Conservation (phyloP, 2,797 vertebrate species). For the Platalea minor region DNA sequence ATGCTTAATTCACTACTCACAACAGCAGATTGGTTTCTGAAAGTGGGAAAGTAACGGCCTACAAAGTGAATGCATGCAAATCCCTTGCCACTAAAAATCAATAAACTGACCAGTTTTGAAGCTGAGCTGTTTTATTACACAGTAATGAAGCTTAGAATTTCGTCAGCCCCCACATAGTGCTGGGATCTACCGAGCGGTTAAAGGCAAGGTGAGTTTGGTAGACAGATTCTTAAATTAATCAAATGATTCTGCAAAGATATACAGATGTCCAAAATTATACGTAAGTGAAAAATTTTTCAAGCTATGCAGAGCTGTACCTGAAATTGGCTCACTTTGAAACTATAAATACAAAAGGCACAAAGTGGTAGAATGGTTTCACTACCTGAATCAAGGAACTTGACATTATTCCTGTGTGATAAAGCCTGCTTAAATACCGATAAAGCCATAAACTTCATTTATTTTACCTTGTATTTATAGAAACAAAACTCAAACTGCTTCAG, state of each 20-base stretch:
- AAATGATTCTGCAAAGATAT: slow-evolving; percentile 8
- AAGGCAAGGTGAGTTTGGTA: slow-evolving; percentile 3
- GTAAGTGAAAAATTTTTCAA: neutral
- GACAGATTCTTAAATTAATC: neutral
- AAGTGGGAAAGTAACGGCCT: slow-evolving; percentile 15
- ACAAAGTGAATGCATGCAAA: slow-evolving; percentile 34
- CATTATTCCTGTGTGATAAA: neutral
- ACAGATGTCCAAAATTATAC: neutral
- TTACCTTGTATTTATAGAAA: neutral
- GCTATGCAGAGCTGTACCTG: neutral
- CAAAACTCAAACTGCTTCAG: neutral
- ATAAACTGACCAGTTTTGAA: slow-evolving; percentile 59
- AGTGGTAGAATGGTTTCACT: neutral
- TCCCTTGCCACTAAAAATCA: slow-evolving; percentile 49
- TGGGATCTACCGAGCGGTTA: slow-evolving; percentile 13
- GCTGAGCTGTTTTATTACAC: slow-evolving; percentile 46
- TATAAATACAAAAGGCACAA: neutral
- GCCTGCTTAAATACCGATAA: neutral
- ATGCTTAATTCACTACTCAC: slow-evolving; percentile 36
- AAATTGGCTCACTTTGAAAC: neutral
- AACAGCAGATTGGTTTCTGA: slow-evolving; percentile 52
- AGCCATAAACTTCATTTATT: neutral
- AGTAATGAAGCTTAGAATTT: slow-evolving; percentile 57
- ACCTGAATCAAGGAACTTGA: neutral
- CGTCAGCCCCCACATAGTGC: neutral